Conservation (phyloP, 2,113 vertebrate species). For the Caloenas nicobarica region DNA sequence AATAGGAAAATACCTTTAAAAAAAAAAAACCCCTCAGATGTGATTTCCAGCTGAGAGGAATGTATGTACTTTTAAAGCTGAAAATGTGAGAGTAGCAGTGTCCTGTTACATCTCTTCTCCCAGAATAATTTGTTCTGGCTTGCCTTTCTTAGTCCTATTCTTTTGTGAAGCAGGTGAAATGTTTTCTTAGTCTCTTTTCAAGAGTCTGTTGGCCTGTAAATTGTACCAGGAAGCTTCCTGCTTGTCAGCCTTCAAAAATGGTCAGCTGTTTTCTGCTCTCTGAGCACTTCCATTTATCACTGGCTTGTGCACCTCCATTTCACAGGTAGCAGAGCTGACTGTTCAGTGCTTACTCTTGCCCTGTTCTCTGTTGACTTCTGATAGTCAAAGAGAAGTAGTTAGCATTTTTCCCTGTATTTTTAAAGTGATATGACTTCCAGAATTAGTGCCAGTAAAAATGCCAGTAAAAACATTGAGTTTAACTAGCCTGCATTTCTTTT, state of each 20-base stretch:
- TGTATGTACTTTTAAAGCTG: neutral
- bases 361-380: neutral
- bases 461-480: conserved; percentile 5
- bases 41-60: neutral
- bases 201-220: neutral
- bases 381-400: neutral
- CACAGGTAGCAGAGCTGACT: neutral
- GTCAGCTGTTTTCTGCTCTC: neutral
- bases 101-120: neutral
- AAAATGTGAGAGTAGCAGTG: neutral
- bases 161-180: neutral
- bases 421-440: neutral
- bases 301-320: neutral
- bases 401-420: neutral
- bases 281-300: neutral
- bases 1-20: neutral
- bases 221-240: conserved; percentile 1
- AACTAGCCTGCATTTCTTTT: neutral
- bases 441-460: conserved; percentile 18
- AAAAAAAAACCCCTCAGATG: neutral
- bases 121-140: neutral
- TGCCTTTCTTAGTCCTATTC: neutral
- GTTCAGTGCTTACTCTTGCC: neutral
- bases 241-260: neutral
- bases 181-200: neutral